Evolutionary conservation across 2,113 vertebrate species (phyloP), one percentile per base, ranked within the genome.

Genomic region (Entelurus aequoreus): DNA sequence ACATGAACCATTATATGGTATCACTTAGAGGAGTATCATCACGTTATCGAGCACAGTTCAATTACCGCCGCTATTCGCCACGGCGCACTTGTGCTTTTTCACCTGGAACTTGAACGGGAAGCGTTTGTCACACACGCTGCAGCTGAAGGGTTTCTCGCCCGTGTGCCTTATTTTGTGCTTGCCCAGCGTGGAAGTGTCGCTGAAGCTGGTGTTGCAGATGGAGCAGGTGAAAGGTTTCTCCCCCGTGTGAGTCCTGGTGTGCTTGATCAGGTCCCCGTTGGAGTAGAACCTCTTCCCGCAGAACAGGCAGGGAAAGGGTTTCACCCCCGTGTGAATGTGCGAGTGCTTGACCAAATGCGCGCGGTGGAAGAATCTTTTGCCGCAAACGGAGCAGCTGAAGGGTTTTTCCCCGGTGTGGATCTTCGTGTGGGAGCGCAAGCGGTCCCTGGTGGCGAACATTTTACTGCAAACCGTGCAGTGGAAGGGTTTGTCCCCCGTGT

Each of bases 401-500:
- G 37, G 54, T 56, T 56, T 56, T 11, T 56, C 54, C 16, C 54
- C 54, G 15, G 54, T 56, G 54, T 56, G 54, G 54, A 56, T 56
- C 37, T 37, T 56, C 14, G 9, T 56, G 54, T 56, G 54, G 54
- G 54, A 56, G 37, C 37, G 54, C 37, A 56, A 40, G 15, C 54
- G 54, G 37, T 56, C 54, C 54, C 54, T 40, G 14, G 54, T 56
- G 37, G 54, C 54, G 13, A 56, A 56, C 54, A 56, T 56, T 56
- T 56, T 56, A 38, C 37, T 56, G 54, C 54, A 56, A 16, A 56
- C 10, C 36, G 54, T 56, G 54, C 54, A 56, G 54, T 56, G 54
- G 35, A 56, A 56, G 54, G 54, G 54, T 56, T 56, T 56, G 37
- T 56, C 54, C 9, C 54, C 54, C n/a, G 54, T 56, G 54, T 56